These are phyloP conservation scores for Xanthostigma xanthostigma DNA, from an alignment of 2,888 invertebrate genomes.

Conservation along the genomic window DNA sequence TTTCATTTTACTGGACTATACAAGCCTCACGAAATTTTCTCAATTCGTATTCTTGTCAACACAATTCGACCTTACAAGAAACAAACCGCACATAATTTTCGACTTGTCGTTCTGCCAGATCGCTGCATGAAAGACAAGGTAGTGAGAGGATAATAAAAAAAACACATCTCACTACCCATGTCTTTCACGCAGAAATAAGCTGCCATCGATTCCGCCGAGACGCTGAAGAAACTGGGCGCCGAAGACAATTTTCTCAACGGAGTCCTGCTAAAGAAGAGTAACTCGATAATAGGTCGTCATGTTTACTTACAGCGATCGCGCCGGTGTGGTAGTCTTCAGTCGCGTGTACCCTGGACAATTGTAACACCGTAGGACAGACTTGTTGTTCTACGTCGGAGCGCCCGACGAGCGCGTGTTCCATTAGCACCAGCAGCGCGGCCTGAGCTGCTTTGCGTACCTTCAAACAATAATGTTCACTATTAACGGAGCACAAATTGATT, in stretches of 20 bases:
- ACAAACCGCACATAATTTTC: too few species aligned
- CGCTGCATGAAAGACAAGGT: constrained; percentile 95
- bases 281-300: background rate
- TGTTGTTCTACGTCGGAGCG: constrained; percentile 42
- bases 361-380: constrained; percentile 47
- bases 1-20: too few species aligned
- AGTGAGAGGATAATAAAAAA: constrained; percentile 66
- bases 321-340: constrained; percentile 35
- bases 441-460: constrained; percentile 52
- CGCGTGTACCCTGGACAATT: constrained; percentile 35
- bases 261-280: too few species aligned
- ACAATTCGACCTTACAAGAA: too few species aligned
- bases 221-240: too few species aligned
- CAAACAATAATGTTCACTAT: constrained; percentile 5
- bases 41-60: too few species aligned
- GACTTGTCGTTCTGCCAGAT: background rate
- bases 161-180: constrained; percentile 96
- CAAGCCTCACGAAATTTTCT: too few species aligned
- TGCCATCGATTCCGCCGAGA: background rate
- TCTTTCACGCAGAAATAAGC: constrained; percentile 69
- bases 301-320: constrained; percentile 38
- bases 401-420: constrained; percentile 47
- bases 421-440: constrained; percentile 41
- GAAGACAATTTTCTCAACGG: too few species aligned
- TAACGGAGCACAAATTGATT: background rate